Evolutionary conservation across 1,140 invertebrate species (phyloP), one percentile per base, ranked within the genome.

Genomic region (Eulimnadia texana): DNA sequence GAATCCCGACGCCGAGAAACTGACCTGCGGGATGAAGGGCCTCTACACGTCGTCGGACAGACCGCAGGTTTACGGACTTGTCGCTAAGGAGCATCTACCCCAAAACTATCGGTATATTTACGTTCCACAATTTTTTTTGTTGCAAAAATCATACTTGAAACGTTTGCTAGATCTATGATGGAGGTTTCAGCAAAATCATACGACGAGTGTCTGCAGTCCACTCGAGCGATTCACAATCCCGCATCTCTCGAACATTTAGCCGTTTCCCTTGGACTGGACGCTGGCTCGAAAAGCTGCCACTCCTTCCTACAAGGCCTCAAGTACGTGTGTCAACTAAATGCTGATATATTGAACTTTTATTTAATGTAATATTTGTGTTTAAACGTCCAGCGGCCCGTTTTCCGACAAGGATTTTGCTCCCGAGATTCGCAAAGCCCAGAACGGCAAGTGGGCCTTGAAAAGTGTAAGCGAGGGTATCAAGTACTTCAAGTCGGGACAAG

Each of bases 401-500:
- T 79, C 85, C 29, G 79, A 84, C 59, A 77, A 82, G 64, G 90
- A 93, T 70, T 90, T 84, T 75, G 86, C 88, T 52, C 80, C 79
- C 66, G 85, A 89, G 71, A 75, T 96, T 63, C 80, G 90, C 51
- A 88, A 90, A 73, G 79, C 82, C 29, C 93, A 96, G 75, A 89
- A 90, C 23, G 86, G 84, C 68, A 90, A 91, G 71, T 93, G 90
- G 90, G 91, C 92, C 19, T 89, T 91, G 72, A 83, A 86, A 68
- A 90, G 85, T 69, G 90, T 94, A 22, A 86, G 87, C 29, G 88
- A 93, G 74, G 93, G 93, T 62, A 93, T 97, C 66, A 84, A 88
- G 70, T 84, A 90, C 77, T 95, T 95, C 75, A 96, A 95, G 75
- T 82, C 83, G 60, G 90, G 90, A 49, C 80, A 88, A 68, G 84